These are phyloP conservation scores for Onychorhynchus coronatus DNA, from an alignment of 2,113 vertebrate genomes.

Conservation along the genomic window DNA sequence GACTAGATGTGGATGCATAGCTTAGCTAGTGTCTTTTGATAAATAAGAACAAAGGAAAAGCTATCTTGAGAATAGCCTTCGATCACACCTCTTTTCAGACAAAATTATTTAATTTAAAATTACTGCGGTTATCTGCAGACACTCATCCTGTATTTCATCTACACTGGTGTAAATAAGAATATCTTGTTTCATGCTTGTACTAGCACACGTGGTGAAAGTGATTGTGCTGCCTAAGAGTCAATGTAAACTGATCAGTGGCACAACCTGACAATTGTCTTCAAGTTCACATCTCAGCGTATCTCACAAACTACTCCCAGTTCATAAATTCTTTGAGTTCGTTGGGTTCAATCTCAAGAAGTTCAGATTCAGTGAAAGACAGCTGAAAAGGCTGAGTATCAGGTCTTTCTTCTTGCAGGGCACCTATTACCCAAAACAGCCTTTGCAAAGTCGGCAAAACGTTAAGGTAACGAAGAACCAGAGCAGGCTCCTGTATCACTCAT, in stretches of 20 bases:
- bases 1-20: neutral
- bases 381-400: neutral
- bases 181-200: neutral
- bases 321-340: neutral
- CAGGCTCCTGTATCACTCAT: neutral
- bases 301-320: neutral
- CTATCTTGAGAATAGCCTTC: neutral
- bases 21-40: neutral
- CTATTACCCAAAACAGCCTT: neutral
- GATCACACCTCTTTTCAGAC: neutral
- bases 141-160: neutral
- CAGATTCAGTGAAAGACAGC: neutral
- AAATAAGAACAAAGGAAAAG: neutral
- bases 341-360: neutral
- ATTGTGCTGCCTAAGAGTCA: neutral
- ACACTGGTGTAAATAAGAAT: neutral
- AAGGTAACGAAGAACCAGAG: neutral
- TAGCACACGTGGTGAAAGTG: neutral
- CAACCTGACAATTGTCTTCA: neutral
- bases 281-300: neutral
- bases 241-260: neutral
- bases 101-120: neutral
- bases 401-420: neutral
- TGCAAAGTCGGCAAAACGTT: neutral
- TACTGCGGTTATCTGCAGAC: neutral